phyloP scores from a whole-genome alignment of 2,888 invertebrate species.

The Timandra comae region DNA sequence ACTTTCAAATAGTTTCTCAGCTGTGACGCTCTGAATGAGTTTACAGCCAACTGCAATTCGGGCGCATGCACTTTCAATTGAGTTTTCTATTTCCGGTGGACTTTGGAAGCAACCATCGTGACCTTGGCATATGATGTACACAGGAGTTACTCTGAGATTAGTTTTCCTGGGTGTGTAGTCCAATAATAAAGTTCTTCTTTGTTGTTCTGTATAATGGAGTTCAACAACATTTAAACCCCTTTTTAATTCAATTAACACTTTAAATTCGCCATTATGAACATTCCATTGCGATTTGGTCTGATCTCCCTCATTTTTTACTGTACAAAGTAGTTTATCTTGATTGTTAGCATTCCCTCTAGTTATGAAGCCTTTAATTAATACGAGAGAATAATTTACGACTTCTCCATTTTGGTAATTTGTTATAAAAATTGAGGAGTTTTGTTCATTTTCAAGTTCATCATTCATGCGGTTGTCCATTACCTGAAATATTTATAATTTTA shows the following conservation, averaged over 20 bases:
- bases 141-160: conserved; percentile 82
- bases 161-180: conserved; percentile 77
- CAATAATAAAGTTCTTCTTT: conserved; percentile 62
- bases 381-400: conserved; percentile 76
- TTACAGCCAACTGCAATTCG: conserved; percentile 86
- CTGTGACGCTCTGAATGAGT: conserved; percentile 89
- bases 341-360: conserved; percentile 60
- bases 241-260: conserved; percentile 79
- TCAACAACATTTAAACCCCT: conserved; percentile 80
- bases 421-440: conserved; percentile 64
- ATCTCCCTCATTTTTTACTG: conserved; percentile 52
- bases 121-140: conserved; percentile 89
- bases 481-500: conserved; percentile 49
- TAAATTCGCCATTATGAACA: conserved; percentile 81
- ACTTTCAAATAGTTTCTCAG: conserved; percentile 89
- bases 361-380: conserved; percentile 78
- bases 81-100: conserved; percentile 78
- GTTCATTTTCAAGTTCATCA: conserved; percentile 62
- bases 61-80: conserved; percentile 83
- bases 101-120: conserved; percentile 88
- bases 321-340: conserved; percentile 60
- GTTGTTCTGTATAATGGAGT: conserved; percentile 73
- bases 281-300: conserved; percentile 75
- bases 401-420: conserved; percentile 80
- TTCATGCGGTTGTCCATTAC: conserved; percentile 69